Evolutionary conservation across 2,113 vertebrate species (phyloP).

Genomic region (Gallinago media): DNA sequence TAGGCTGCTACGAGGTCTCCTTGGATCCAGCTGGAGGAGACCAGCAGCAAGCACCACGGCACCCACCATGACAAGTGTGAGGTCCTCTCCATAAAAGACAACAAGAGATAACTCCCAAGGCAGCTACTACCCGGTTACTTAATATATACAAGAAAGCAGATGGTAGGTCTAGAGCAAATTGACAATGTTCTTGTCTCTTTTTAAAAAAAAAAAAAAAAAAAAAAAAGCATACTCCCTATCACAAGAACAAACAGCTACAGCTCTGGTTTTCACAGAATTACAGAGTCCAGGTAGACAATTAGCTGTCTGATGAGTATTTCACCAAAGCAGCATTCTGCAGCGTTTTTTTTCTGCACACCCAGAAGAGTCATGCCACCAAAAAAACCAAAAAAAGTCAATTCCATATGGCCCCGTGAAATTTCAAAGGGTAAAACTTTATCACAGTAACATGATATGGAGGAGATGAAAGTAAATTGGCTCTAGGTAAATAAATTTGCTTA

Average conservation of each 20-base stretch:
- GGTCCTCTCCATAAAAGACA: background rate
- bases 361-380: background rate
- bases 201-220: background rate
- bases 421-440: background rate
- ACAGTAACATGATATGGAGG: background rate
- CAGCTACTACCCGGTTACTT: background rate
- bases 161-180: background rate
- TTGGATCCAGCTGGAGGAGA: no score
- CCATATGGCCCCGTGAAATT: background rate
- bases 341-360: background rate
- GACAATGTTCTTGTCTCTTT: rapidly evolving
- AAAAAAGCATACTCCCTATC: background rate
- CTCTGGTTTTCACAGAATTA: background rate
- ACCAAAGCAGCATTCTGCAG: background rate
- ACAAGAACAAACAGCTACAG: rapidly evolving
- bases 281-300: no score
- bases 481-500: background rate
- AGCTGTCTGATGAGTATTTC: background rate
- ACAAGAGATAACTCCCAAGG: background rate
- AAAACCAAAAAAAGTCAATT: background rate
- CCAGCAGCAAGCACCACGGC: rapidly evolving
- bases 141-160: background rate
- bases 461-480: background rate
- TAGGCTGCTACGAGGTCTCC: background rate
- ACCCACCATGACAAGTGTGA: rapidly evolving